Evolutionary conservation across 2,797 vertebrate species (phyloP).

Genomic region (Zenarchopterus dispar): DNA sequence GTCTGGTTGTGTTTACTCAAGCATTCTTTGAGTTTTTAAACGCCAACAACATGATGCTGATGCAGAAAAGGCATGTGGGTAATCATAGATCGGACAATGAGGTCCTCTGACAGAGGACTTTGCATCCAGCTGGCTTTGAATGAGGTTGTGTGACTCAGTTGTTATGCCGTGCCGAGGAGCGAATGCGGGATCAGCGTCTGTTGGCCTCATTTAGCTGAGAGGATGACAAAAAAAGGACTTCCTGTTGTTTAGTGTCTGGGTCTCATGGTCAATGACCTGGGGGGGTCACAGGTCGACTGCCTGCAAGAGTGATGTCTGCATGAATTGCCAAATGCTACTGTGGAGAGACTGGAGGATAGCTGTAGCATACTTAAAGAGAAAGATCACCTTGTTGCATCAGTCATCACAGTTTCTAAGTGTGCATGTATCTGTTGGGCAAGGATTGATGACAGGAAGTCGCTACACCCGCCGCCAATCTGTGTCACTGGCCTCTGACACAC

Average conservation of each 20-base stretch:
- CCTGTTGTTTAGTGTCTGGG: conserved; percentile 63
- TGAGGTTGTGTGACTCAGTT: conserved; percentile 4
- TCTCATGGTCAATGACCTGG: conserved; percentile 45
- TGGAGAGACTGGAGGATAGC: not conserved
- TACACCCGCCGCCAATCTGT: conserved; percentile 18
- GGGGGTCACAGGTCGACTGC: conserved; percentile 40
- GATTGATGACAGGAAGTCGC: conserved; percentile 56
- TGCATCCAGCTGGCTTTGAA: conserved; percentile 1
- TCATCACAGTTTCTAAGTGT: conserved; percentile 22
- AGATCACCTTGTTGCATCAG: conserved; percentile 22
- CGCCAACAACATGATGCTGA: conserved; percentile 1
- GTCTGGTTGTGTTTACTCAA: conserved; percentile 29
- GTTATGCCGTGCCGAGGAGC: conserved; percentile 15
- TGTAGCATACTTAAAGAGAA: not conserved
- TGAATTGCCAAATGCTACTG: conserved; percentile 25
- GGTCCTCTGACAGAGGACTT: not conserved
- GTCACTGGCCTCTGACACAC: conserved; percentile 41
- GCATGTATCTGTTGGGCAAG: conserved; percentile 1
- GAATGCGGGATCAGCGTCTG: conserved; percentile 44
- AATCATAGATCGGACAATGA: not conserved
- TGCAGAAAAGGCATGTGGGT: not conserved
- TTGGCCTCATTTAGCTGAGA: conserved; percentile 36
- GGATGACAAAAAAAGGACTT: conserved; percentile 30
- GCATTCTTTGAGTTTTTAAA: conserved; percentile 32
- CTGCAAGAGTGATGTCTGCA: conserved; percentile 27